Conservation (phyloP, 2,113 vertebrate genomes). For the Rattus rattus region DNA sequence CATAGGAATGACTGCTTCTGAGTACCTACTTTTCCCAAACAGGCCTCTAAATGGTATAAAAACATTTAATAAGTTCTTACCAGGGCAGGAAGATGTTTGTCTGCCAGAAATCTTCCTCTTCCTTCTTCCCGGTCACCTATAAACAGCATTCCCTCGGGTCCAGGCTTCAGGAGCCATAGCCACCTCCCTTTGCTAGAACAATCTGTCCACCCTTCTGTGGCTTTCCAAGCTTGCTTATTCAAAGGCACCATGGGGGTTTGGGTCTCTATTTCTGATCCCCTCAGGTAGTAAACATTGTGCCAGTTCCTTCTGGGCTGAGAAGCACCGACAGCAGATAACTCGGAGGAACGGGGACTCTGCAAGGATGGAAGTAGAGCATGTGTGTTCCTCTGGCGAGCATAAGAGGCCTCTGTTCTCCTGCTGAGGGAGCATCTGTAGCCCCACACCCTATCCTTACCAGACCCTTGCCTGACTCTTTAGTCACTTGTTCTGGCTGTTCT, state of each 20-base stretch:
- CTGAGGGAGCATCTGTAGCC: slow-evolving; percentile 71
- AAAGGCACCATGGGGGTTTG: slow-evolving; percentile 53
- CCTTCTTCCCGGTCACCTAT: neutral
- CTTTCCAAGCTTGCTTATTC: slow-evolving; percentile 74
- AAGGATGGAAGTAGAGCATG: slow-evolving; percentile 57
- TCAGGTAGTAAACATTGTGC: slow-evolving; percentile 73
- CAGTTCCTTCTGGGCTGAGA: slow-evolving; percentile 71
- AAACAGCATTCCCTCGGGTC: neutral
- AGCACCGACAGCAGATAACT: slow-evolving; percentile 56
- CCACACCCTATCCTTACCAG: neutral
- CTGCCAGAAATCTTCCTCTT: neutral
- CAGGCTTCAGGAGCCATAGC: slow-evolving; percentile 3
- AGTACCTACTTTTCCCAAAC: slow-evolving; percentile 12
- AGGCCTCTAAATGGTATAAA: neutral
- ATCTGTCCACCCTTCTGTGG: slow-evolving; percentile 74
- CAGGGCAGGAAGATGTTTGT: neutral
- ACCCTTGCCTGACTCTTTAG: slow-evolving; percentile 49
- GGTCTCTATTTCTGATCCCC: slow-evolving; percentile 74
- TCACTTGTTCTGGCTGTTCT: slow-evolving; percentile 65
- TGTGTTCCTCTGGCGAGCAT: neutral
- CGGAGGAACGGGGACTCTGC: slow-evolving; percentile 48
- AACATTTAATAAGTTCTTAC: neutral
- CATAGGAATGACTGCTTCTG: neutral
- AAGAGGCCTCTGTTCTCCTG: slow-evolving; percentile 62
- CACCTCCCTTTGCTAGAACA: slow-evolving; percentile 47